A percentile compares a stretch with the other conserved stretches of the same genome.
Conservation (phyloP, 2,113 vertebrate genomes). For the Entelurus aequoreus region DNA sequence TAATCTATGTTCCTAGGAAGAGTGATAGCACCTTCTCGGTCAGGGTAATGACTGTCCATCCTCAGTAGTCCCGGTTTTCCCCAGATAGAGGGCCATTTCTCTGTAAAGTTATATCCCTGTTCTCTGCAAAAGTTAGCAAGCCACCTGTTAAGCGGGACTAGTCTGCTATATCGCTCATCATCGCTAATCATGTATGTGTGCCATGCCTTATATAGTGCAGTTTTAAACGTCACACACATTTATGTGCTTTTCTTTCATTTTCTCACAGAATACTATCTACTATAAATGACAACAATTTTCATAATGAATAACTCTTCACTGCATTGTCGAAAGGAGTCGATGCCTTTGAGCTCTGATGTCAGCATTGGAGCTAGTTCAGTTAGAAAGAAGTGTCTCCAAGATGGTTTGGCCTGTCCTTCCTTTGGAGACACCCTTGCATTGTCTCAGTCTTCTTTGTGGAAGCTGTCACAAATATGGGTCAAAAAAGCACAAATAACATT, state of each 20-base stretch:
- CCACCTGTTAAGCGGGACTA: too few relatives aligned
- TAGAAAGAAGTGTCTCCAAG: constrained; percentile 59
- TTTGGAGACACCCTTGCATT: constrained; percentile 64
- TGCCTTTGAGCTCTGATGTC: constrained; percentile 52
- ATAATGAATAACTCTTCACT: constrained; percentile 15
- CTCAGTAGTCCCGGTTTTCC: too few relatives aligned
- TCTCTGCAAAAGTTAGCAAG: too few relatives aligned
- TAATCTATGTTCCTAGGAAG: too few relatives aligned
- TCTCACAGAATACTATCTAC: not conserved
- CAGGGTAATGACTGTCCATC: too few relatives aligned
- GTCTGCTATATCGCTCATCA: too few relatives aligned
- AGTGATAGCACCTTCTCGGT: too few relatives aligned
- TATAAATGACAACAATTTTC: not conserved
- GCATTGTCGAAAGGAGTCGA: constrained; percentile 36
- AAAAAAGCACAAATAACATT: constrained; percentile 76
- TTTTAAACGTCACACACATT: too few relatives aligned
- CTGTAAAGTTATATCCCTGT: too few relatives aligned
- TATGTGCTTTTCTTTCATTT: constrained; percentile 2
- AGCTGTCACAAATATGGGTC: constrained; percentile 71
- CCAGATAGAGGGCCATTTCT: too few relatives aligned
- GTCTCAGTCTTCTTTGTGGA: constrained; percentile 65
- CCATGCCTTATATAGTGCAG: too few relatives aligned
- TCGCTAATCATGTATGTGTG: too few relatives aligned
- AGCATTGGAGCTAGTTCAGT: constrained; percentile 50
- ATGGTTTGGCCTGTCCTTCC: constrained; percentile 67